A percentile compares a stretch with the other conserved stretches of the same genome.
Conservation (phyloP, 2,888 invertebrate genomes). For the Tiliacea aurago region DNA sequence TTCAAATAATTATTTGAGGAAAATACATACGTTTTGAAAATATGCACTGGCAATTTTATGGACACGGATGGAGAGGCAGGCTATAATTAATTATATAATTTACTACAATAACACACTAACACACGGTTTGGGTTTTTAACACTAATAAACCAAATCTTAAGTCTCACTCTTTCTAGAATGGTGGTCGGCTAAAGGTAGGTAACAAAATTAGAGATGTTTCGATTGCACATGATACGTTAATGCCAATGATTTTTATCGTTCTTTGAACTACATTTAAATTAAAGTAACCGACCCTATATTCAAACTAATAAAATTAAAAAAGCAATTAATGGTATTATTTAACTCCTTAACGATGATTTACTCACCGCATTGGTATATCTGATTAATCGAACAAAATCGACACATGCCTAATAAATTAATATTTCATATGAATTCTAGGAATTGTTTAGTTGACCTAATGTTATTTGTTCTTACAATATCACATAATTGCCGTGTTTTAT, state of each 20-base stretch:
- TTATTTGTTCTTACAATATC: slow-evolving; percentile 51
- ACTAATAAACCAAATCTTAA: not conserved
- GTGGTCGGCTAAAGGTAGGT: slow-evolving; percentile 56
- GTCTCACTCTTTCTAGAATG: slow-evolving; percentile 30
- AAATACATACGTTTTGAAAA: not conserved
- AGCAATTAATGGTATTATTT: not conserved
- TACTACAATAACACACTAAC: no score
- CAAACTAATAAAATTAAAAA: not conserved
- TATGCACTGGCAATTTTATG: not conserved
- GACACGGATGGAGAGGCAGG: not conserved
- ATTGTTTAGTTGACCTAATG: slow-evolving; percentile 1
- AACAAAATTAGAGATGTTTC: slow-evolving; percentile 44
- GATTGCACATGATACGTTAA: slow-evolving; percentile 21
- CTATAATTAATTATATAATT: not conserved
- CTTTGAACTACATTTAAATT: not conserved
- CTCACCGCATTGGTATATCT: slow-evolving; percentile 4
- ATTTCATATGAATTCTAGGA: slow-evolving; percentile 23
- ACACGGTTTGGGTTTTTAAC: no score
- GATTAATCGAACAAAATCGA: slow-evolving; percentile 32
- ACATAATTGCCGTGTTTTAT: slow-evolving; percentile 10
- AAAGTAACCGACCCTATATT: not conserved
- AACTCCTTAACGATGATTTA: not conserved
- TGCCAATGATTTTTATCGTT: not conserved
- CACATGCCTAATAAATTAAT: slow-evolving; percentile 39
- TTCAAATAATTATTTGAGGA: not conserved